Evolutionary conservation across 2,113 vertebrate species (phyloP).

Genomic region (Aix galericulata): DNA sequence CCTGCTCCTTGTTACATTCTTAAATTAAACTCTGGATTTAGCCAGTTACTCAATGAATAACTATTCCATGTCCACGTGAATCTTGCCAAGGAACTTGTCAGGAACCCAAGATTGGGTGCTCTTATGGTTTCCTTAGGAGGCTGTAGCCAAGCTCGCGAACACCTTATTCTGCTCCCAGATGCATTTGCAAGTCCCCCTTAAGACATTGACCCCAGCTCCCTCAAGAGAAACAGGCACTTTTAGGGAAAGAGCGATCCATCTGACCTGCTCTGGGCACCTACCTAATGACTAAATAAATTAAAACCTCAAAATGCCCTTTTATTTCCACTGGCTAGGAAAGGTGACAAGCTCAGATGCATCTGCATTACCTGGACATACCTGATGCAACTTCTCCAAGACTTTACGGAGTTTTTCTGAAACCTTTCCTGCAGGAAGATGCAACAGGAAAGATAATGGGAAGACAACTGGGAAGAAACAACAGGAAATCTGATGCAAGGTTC

Average conservation of each 20-base stretch:
- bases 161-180: not conserved
- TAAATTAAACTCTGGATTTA: not conserved
- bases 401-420: not conserved
- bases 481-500: not conserved
- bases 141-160: not conserved
- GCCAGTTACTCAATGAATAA: not conserved
- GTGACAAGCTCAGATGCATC: not conserved
- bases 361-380: not conserved
- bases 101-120: not conserved
- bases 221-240: not conserved
- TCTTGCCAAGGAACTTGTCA: not conserved
- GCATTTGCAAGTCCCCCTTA: not conserved
- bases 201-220: not conserved
- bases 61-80: not conserved
- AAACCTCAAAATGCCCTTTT: not conserved
- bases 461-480: not conserved
- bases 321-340: not conserved
- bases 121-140: not conserved
- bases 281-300: not conserved
- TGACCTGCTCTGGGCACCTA: not conserved
- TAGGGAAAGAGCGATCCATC: not conserved
- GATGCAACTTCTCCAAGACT: not conserved
- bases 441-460: too few species aligned
- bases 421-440: not conserved
- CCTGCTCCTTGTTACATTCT: not conserved